Base-by-base conservation (phyloP, 2,888 invertebrate genomes). In the Nezara viridula region DNA sequence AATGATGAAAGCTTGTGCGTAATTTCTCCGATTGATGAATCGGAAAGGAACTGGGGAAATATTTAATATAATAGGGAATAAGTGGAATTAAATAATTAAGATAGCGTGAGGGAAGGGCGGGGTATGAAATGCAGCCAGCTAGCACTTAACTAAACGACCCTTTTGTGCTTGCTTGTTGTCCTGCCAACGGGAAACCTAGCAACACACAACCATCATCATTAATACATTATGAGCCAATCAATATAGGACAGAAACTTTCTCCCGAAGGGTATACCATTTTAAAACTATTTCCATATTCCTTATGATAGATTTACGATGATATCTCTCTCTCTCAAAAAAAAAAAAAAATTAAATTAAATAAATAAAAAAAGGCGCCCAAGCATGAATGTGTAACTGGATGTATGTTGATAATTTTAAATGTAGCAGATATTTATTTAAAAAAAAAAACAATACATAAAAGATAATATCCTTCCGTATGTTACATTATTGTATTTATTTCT, bases 21-120 rank as follows among this genome's bases (percentile, higher is more conserved):
- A n/a, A 44, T 44, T 81, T 44, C n/a, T n/a, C 44, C 81, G n/a
- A 81, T 60, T 60, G 60, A 60, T 81, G 24, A 81, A 81, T 40
- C 9, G 81, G 44, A 44, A 81, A 81, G 24, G 81, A 77, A 77
- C 40, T 40, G 40, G 21, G 40, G 40, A 44, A 81, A 81, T 81
- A 81, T 81, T 81, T 44, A 81, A 81, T 81, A 44, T 10, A 40
- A 32, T 44, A 81, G 81, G 81, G 44, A 81, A 44, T 81, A 81
- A 81, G 81, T 81, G 81, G 81, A 81, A 81, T 81, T 81, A 81
- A 81, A 81, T 81, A 81, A 81, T 81, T 81, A 81, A 81, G 81
- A 81, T 81, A 37, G 81, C 81, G 81, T 81, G 81, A 81, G 81
- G 37, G 40, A 10, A 21, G 40, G 37, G 73, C 73, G 73, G 73